Evolutionary conservation across 2,888 invertebrate species (phyloP).

Genomic region (Spatulosminthurus flaviceps): DNA sequence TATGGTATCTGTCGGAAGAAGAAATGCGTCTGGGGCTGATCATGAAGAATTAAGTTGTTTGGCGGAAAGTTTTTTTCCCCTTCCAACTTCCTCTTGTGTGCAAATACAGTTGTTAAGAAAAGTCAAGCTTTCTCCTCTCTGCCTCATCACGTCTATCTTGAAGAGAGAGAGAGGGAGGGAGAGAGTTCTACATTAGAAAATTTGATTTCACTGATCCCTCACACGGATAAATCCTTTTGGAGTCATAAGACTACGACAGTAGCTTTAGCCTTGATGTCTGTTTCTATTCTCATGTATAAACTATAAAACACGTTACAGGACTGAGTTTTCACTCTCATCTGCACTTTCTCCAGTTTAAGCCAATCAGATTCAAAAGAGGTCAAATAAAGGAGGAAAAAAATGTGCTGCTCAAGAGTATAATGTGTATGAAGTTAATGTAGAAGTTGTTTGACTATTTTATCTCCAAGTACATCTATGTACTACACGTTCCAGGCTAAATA

Average conservation of each 20-base stretch:
- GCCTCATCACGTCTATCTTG: not conserved
- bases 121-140: not conserved
- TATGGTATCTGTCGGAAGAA: not conserved
- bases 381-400: constrained; percentile 20
- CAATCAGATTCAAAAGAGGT: constrained; percentile 24
- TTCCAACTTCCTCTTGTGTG: not conserved
- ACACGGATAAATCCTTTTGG: not conserved
- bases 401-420: not conserved
- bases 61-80: not conserved
- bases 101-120: constrained; percentile 21
- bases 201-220: constrained; percentile 19
- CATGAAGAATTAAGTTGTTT: constrained; percentile 28
- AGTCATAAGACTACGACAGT: not conserved
- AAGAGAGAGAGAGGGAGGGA: too few relatives aligned
- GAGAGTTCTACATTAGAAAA: constrained; percentile 21
- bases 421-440: constrained; percentile 19
- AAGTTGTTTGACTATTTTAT: constrained; percentile 10
- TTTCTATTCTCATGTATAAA: not conserved
- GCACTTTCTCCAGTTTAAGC: constrained; percentile 25
- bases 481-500: not conserved
- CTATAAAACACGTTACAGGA: not conserved
- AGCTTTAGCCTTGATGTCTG: not conserved
- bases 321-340: constrained; percentile 5
- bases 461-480: not conserved
- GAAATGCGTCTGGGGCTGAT: not conserved